Evolutionary conservation across 2,797 vertebrate genomes (phyloP), one percentile per base, ranked within the genome.

Genomic region (Falco biarmicus): DNA sequence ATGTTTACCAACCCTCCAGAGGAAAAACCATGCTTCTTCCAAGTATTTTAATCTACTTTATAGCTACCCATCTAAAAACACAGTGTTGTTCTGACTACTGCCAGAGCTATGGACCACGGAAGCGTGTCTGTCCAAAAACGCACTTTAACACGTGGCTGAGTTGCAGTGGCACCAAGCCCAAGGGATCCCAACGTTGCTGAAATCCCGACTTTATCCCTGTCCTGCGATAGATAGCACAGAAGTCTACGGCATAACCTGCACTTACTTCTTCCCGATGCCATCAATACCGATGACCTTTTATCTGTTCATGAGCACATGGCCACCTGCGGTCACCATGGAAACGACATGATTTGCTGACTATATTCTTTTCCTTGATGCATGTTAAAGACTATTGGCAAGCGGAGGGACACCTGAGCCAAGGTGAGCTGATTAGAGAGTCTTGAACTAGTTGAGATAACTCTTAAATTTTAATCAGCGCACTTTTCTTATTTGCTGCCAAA

Each of bases 321-420:
- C 87, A 94, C 92, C 92, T 89, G 77, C 5, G 18, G 82, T 96
- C 86, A 87, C 93, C 89, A 84, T 75, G 89, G 94, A 95, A 95
- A 97, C 56, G 1, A 39, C 10, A 13, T 73, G 68, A 87, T 89
- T 92, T 92, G 91, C 83, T 91, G 95, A 94, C 73, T 80, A 59
- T 71, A 43, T 86, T 76, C 77, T 94, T 89, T 82, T 93, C 70
- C 80, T 87, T 60, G 63, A 43, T 84, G 89, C 79, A 81, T 82
- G 81, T 91, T 93, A 91, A 90, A 86, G 86, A 61, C 86, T 79
- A 74, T 79, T 85, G 89, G 87, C 87, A 89, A 88, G 56, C 1
- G 1, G 80, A 68, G 64, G 80, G 94, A 89, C 84, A 69, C 64
- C 87, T 95, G 94, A 91, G 77, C 93, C 92, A 95, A 96, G 88